Base-by-base conservation (phyloP, 1,140 invertebrate genomes). In the Zaprionus vittiger region DNA sequence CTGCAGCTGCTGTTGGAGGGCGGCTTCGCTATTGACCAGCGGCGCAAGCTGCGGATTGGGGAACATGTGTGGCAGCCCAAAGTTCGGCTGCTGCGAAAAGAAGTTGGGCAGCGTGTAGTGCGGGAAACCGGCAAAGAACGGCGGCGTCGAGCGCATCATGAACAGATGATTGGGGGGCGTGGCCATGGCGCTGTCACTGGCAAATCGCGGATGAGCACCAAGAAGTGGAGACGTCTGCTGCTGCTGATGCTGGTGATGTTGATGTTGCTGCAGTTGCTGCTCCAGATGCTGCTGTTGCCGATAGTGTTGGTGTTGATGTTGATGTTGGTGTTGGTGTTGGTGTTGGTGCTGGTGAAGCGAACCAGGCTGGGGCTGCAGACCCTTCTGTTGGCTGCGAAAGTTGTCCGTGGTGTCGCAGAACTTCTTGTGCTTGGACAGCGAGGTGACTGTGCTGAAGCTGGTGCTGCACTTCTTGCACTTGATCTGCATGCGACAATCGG, bases 401-500 rank as follows among this genome's bases (percentile, higher is more conserved):
- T 61, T 75, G 7, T 22, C 93, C 87, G 95, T 95, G 0, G 96
- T 95, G 83, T 97, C 97, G 91, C 97, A 97, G 91, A 97, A 97
- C 76, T 96, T 94, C 93, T 97, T 97, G 93, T 98, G 96, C 91
- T 97, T 97, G 28, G 96, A 95, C 59, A 96, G 93, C 37, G 96
- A 98, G 2, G 97, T 97, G 12, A 96, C 95, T 0, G 98, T 98
- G 38, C 96, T 96, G 93, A 99, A 99, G 17, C 96, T 96, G 91
- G 99, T 97, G 9, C 96, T 96, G 92, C 98, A 99, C 94, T 98
- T 98, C 79, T 95, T 95, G 93, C 98, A 99, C 93, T 98, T 97
- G 77, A 97, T 97, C 92, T 97, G 95, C 93, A 96, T 96, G 80
- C 97, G 96, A 91, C 97, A 98, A 87, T 97, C 96, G 15, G 96